A percentile compares a stretch with the other conserved stretches of the same genome.
phyloP scores from a whole-genome alignment of 53 echinoderm and acorn worm species.

The Stichopus horrens region DNA sequence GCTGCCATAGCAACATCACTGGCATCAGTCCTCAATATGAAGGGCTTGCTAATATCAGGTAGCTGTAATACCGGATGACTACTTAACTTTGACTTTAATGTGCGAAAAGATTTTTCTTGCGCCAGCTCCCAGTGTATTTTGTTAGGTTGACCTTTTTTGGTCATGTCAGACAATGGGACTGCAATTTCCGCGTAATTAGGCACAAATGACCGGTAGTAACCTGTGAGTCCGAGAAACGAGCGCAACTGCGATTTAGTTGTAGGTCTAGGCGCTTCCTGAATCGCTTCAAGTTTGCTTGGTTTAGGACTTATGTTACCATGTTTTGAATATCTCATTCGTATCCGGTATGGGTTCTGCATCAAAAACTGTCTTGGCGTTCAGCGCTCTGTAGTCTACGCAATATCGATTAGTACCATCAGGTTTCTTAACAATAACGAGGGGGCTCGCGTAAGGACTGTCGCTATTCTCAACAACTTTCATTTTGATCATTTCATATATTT shows the following conservation, averaged over 20 bases:
- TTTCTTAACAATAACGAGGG: conserved; percentile 21
- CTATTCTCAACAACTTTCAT: conserved; percentile 19
- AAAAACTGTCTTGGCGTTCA: conserved; percentile 48
- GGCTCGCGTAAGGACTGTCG: conserved; percentile 30
- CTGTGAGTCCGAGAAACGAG: conserved; percentile 41
- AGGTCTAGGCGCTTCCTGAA: conserved; percentile 13
- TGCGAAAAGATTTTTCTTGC: conserved; percentile 7
- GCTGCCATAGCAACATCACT: conserved; percentile 56
- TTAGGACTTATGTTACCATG: conserved; percentile 44
- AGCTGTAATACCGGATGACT: background rate
- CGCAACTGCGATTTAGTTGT: conserved; percentile 42
- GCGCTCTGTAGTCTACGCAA: background rate
- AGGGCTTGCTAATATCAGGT: conserved; percentile 40
- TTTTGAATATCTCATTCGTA: conserved; percentile 40
- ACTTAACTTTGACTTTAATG: conserved; percentile 3
- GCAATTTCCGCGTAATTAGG: conserved; percentile 47
- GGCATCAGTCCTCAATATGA: conserved; percentile 55
- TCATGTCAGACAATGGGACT: conserved; percentile 33
- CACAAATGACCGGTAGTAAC: conserved; percentile 41
- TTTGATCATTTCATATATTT: conserved; percentile 49
- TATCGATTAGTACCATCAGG: conserved; percentile 11
- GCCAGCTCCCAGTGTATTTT: conserved; percentile 48
- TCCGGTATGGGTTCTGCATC: conserved; percentile 56
- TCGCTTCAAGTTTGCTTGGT: conserved; percentile 51
- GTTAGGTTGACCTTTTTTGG: conserved; percentile 47